Base-by-base conservation (phyloP, 2,888 invertebrate genomes). In the Heliconius erato region DNA sequence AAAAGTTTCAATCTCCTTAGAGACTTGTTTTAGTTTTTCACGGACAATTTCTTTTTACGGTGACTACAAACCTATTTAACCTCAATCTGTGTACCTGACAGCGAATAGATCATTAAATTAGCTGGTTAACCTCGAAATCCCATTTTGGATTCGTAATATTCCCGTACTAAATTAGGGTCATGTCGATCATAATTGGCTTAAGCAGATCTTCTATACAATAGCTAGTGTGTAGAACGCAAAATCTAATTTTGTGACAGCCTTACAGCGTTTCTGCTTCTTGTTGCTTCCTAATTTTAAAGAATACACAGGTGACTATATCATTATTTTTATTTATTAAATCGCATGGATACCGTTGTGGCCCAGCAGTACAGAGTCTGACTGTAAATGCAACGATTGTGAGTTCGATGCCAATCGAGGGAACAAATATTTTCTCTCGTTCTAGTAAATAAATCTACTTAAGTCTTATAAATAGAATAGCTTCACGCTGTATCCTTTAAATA, bases 51-150 rank as follows among this genome's bases (percentile, higher is more conserved):
- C 14, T 72, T 72, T 76, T 76, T 59, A 76, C 35, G 11, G 23
- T n/a, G 3, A 3, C 74, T 6, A 76, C 59, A 35, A 76, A 76
- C 35, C n/a, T 76, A 63, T 63, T 76, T 63, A 5, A 63, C 59
- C 74, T 35, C 54, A 76, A 74, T 59, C 28, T n/a, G 26, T 74
- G 74, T 74, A 74, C 74, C n/a, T 76, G 74, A 76, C 74, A 35
- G 59, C 59, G 28, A 32, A 59, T 76, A 35, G 59, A 63, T 76
- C 74, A 63, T 76, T 76, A 76, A 76, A 76, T 63, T 63, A 59
- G 49, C 28, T 54, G 59, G 32, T 63, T 76, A 76, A 35, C 74
- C 74, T 59, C 54, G 74, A 59, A 63, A n/a, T 59, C 74, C 59
- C 74, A 35, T 35, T 76, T 63, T n/a, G 40, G n/a, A n/a, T 63